These are phyloP conservation scores for Gila orcuttii DNA, from an alignment of 2,113 vertebrate genomes.

Conservation along the genomic window DNA sequence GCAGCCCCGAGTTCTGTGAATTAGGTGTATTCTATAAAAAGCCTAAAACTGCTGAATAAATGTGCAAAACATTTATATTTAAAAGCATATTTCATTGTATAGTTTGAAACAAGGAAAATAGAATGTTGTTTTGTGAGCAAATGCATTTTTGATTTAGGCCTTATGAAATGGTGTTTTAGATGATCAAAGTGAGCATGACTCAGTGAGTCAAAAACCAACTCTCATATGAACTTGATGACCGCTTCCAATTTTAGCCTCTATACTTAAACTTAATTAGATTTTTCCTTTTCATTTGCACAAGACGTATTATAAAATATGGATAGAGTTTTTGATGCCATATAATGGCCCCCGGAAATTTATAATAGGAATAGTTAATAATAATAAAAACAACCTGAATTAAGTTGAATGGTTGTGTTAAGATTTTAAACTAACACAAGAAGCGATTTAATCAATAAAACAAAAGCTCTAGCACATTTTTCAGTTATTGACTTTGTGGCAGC, in stretches of 20 bases:
- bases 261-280: conserved; percentile 24
- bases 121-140: conserved; percentile 15
- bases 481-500: not conserved
- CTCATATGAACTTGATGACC: not conserved
- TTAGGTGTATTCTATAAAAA: not conserved
- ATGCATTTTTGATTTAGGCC: not conserved
- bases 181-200: not conserved
- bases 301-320: not conserved
- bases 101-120: not conserved
- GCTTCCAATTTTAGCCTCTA: not conserved
- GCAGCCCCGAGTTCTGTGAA: not conserved
- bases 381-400: not conserved
- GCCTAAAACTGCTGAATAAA: not conserved
- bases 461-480: not conserved
- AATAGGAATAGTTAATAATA: not conserved
- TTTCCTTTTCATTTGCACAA: not conserved
- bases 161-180: conserved; percentile 21
- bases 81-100: not conserved
- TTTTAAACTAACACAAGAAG: not conserved
- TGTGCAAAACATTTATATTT: not conserved
- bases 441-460: not conserved
- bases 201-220: conserved; percentile 6
- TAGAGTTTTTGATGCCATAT: not conserved
- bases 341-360: not conserved
- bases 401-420: not conserved